Evolutionary conservation across 92 coral and sea anemone genomes (phyloP).

Genomic region (Meandrina meandrites): DNA sequence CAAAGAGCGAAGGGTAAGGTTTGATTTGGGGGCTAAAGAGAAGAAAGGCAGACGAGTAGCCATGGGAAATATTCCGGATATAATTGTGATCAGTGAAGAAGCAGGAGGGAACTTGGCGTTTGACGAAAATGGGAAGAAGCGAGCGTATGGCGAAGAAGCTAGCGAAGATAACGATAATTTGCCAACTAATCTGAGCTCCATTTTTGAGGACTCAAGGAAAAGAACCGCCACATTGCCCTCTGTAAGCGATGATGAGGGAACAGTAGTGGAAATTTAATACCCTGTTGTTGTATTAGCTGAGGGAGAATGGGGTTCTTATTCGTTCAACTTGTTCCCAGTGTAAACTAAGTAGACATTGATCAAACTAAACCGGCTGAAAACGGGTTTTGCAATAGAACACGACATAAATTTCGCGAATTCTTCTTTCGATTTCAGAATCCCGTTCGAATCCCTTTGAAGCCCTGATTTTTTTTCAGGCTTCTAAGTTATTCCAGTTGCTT

Average conservation of each 20-base stretch:
- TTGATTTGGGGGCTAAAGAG: slow-evolving; percentile 26
- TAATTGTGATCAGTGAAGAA: slow-evolving; percentile 28
- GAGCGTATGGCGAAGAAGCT: not conserved
- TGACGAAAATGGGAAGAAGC: not conserved
- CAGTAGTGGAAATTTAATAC: slow-evolving; percentile 15
- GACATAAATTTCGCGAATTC: too few species aligned
- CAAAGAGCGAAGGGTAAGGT: slow-evolving; percentile 32
- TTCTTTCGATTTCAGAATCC: too few species aligned
- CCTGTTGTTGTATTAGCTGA: not conserved
- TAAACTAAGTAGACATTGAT: too few species aligned
- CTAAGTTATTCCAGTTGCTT: too few species aligned
- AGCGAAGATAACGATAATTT: not conserved
- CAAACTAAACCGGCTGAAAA: too few species aligned
- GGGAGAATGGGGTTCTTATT: not conserved
- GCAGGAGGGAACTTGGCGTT: not conserved
- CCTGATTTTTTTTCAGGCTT: too few species aligned
- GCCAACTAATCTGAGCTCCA: slow-evolving; percentile 28
- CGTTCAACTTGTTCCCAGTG: too few species aligned
- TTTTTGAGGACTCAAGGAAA: not conserved
- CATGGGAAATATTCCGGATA: slow-evolving; percentile 16
- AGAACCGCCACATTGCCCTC: not conserved
- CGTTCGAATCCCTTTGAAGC: too few species aligned
- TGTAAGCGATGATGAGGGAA: slow-evolving; percentile 28
- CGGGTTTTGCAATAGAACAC: too few species aligned
- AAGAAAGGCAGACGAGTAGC: not conserved